These are phyloP conservation scores for Carcharodon carcharias DNA, from an alignment of 2,797 vertebrate species.

Conservation along the genomic window DNA sequence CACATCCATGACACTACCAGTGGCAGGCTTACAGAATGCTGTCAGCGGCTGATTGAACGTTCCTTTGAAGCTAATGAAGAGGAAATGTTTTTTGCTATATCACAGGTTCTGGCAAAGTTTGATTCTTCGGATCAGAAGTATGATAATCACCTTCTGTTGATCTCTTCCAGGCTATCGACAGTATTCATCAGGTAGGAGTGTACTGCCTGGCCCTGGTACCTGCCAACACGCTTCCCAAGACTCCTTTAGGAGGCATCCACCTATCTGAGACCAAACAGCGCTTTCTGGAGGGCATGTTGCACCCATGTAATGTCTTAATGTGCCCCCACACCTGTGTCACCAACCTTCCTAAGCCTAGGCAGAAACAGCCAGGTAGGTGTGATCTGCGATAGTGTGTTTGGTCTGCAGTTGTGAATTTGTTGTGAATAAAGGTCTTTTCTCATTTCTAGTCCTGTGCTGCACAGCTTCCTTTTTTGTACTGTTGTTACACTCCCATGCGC, in stretches of 20 bases:
- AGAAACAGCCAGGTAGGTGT: constrained; percentile 82
- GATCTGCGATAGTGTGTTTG: background rate
- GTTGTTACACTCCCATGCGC: background rate
- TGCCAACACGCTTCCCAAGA: constrained; percentile 90
- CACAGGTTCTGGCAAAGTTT: background rate
- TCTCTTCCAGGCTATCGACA: constrained; percentile 78
- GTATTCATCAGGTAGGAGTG: constrained; percentile 91
- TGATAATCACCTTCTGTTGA: background rate
- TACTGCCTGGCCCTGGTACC: constrained; percentile 91
- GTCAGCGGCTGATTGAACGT: background rate
- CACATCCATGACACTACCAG: too few species aligned
- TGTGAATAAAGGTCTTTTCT: background rate
- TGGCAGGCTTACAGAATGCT: background rate
- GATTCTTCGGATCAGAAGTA: background rate
- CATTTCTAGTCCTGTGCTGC: too few species aligned
- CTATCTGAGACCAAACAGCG: constrained; percentile 91
- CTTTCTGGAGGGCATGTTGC: constrained; percentile 83
- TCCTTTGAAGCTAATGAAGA: background rate
- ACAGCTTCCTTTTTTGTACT: background rate
- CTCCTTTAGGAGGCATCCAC: constrained; percentile 87
- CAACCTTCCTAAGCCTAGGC: constrained; percentile 87
- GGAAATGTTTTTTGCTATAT: background rate
- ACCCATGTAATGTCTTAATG: constrained; percentile 91
- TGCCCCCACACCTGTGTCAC: constrained; percentile 92
- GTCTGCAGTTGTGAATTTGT: background rate